A percentile compares a stretch with the other conserved stretches of the same genome.
Evolutionary conservation across 2,888 invertebrate genomes (phyloP).

Genomic region (Conistra vaccinii): DNA sequence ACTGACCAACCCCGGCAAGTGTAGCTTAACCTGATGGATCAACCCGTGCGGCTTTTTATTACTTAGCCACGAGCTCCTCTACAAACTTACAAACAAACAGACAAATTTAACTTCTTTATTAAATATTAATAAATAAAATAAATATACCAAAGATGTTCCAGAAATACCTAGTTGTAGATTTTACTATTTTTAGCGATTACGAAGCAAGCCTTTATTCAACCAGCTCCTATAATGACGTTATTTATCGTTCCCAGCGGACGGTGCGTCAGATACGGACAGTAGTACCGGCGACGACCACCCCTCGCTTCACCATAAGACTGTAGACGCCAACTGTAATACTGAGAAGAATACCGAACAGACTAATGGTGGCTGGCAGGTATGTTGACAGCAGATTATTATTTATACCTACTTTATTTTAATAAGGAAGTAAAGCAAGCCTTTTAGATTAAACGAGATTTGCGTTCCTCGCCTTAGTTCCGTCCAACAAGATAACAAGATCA

Average conservation of each 20-base stretch:
- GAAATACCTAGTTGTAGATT: neutral
- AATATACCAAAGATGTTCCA: neutral
- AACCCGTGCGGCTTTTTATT: too few relatives aligned
- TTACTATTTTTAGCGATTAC: neutral
- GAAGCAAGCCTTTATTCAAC: neutral
- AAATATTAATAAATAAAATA: too few relatives aligned
- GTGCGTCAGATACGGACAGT: slow-evolving; percentile 88
- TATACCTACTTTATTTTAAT: neutral
- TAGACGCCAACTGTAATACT: slow-evolving; percentile 85
- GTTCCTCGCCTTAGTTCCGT: neutral
- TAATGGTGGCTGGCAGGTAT: slow-evolving; percentile 86
- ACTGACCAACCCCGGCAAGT: too few relatives aligned
- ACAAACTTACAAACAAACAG: too few relatives aligned
- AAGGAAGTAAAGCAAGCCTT: neutral
- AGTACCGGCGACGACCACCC: slow-evolving; percentile 89
- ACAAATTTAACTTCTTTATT: too few relatives aligned
- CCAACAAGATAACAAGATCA: neutral
- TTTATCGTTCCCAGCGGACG: slow-evolving; percentile 77
- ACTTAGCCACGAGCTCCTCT: too few relatives aligned
- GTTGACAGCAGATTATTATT: neutral
- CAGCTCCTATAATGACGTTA: neutral
- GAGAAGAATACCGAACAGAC: slow-evolving; percentile 77
- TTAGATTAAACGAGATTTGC: neutral
- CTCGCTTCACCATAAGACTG: slow-evolving; percentile 79
- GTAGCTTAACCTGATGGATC: too few relatives aligned